Conservation (phyloP, 2,888 invertebrate species). For the Lucinisca nassula region DNA sequence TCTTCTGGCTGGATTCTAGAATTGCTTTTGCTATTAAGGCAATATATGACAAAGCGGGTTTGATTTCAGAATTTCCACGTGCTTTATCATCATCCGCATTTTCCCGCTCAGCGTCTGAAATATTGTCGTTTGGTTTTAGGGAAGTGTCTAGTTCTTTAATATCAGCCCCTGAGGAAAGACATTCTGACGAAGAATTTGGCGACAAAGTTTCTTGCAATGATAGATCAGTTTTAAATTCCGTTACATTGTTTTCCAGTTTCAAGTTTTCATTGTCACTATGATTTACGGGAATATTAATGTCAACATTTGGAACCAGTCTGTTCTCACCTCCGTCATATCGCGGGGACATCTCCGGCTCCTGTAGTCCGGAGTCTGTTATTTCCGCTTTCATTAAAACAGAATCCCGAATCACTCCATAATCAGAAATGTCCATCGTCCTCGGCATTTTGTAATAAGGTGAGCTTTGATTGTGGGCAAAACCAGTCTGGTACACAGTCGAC, state of each 20-base stretch:
- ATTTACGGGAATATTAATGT: slow-evolving; percentile 32
- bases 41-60: slow-evolving; percentile 86
- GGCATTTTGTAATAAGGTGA: slow-evolving; percentile 73
- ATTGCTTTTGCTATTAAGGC: slow-evolving; percentile 87
- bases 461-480: slow-evolving; percentile 70
- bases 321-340: slow-evolving; percentile 63
- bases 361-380: slow-evolving; percentile 62
- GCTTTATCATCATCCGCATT: slow-evolving; percentile 72
- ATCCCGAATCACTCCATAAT: slow-evolving; percentile 70
- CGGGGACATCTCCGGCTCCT: slow-evolving; percentile 55
- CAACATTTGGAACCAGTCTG: slow-evolving; percentile 59
- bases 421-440: slow-evolving; percentile 58
- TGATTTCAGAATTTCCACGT: slow-evolving; percentile 79
- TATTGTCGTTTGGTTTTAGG: slow-evolving; percentile 57
- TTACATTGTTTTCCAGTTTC: slow-evolving; percentile 52
- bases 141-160: slow-evolving; percentile 60
- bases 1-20: slow-evolving; percentile 82
- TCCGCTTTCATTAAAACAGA: slow-evolving; percentile 70
- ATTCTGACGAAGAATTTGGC: slow-evolving; percentile 63
- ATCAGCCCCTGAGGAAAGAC: slow-evolving; percentile 49
- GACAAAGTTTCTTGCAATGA: slow-evolving; percentile 65
- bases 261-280: slow-evolving; percentile 16
- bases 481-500: slow-evolving; percentile 76
- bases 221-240: slow-evolving; percentile 70
- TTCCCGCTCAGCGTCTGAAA: slow-evolving; percentile 58